phyloP scores from a whole-genome alignment of 2,113 vertebrate species.

The Chaetodon trifascialis region DNA sequence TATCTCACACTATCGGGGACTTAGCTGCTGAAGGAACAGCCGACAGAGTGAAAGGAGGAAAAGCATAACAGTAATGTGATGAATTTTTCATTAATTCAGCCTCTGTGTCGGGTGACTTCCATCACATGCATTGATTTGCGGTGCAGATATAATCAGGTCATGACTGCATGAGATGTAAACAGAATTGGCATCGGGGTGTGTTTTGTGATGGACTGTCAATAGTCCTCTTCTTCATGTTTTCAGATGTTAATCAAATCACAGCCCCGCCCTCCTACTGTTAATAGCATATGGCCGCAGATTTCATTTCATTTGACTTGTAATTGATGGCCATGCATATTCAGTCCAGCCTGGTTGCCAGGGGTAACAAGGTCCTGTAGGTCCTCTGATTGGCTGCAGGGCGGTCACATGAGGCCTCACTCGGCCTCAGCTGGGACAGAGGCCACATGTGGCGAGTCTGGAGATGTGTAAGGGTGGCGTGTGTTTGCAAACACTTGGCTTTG shows the following conservation, averaged over 20 bases:
- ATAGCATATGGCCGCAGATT: slow-evolving; percentile 57
- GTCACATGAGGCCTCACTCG: slow-evolving; percentile 41
- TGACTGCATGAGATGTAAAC: slow-evolving; percentile 40
- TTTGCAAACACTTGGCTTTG: slow-evolving; percentile 60
- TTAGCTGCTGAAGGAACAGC: slow-evolving; percentile 17
- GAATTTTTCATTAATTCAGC: slow-evolving; percentile 48
- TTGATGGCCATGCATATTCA: slow-evolving; percentile 61
- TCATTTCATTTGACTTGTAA: slow-evolving; percentile 52
- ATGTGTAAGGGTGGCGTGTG: slow-evolving; percentile 33
- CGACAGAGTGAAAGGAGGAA: slow-evolving; percentile 18
- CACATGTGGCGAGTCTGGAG: slow-evolving; percentile 52
- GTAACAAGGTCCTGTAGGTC: slow-evolving; percentile 28
- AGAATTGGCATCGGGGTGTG: slow-evolving; percentile 40
- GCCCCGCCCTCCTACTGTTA: slow-evolving; percentile 39
- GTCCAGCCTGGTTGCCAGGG: slow-evolving; percentile 33
- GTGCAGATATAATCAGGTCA: slow-evolving; percentile 44
- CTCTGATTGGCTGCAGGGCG: slow-evolving; percentile 48
- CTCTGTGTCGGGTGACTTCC: slow-evolving; percentile 52
- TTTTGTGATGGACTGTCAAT: slow-evolving; percentile 51
- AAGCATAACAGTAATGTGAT: slow-evolving; percentile 12
- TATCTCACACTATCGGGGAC: slow-evolving; percentile 52
- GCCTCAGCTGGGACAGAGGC: slow-evolving; percentile 54
- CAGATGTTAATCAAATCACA: slow-evolving; percentile 59
- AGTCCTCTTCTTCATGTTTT: slow-evolving; percentile 27
- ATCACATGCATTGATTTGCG: slow-evolving; percentile 53